These are phyloP conservation scores for Chascanopsetta lugubris DNA, from an alignment of 2,113 vertebrate species.

Conservation along the genomic window DNA sequence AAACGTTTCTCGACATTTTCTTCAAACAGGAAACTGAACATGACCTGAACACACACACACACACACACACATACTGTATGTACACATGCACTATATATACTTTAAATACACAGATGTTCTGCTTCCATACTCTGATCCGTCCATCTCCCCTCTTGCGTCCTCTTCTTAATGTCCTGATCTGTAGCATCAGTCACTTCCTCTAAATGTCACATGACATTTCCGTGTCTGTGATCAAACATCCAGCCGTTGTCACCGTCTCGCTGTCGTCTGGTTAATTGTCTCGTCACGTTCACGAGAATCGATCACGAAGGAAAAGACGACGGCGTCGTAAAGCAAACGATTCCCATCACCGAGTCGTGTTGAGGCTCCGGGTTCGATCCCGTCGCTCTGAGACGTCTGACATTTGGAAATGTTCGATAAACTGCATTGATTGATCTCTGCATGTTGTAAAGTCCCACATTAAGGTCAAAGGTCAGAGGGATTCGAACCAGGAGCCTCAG, in stretches of 20 bases:
- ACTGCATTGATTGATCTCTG: constrained; percentile 41
- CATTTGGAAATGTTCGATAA: constrained; percentile 40
- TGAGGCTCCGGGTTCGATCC: constrained; percentile 22
- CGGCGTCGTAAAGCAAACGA: neutral
- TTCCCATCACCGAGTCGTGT: neutral
- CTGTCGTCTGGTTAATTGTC: no score
- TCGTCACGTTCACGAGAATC: neutral
- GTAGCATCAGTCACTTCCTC: constrained; percentile 69
- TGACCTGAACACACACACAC: neutral
- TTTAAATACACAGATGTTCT: neutral
- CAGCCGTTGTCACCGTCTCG: no score
- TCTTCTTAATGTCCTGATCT: constrained; percentile 70
- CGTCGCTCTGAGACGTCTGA: neutral
- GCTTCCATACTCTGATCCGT: no score
- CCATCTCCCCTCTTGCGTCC: constrained; percentile 33
- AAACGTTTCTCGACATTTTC: constrained; percentile 28
- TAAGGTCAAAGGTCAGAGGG: constrained; percentile 58
- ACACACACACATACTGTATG: neutral
- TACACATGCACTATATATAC: no score
- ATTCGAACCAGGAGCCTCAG: constrained; percentile 33
- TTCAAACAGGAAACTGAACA: neutral
- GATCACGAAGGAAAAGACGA: neutral
- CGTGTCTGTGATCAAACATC: neutral
- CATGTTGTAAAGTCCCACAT: constrained; percentile 47
- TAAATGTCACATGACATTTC: neutral